A percentile compares a stretch with the other conserved stretches of the same genome.
phyloP scores from a whole-genome alignment of 2,113 vertebrate genomes.

The Trichechus manatus region DNA sequence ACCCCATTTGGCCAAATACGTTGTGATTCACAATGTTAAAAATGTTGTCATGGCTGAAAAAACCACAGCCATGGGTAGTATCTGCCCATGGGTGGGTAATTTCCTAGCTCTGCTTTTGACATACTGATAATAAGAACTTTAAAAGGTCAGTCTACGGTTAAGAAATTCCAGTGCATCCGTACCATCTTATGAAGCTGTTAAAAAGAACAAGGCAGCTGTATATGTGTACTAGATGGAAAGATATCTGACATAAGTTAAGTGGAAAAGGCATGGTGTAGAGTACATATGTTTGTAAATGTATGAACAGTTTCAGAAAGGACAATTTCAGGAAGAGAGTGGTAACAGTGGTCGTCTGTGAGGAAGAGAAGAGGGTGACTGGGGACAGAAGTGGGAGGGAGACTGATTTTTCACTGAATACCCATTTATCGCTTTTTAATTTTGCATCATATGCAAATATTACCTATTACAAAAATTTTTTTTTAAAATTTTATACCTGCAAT shows the following conservation, averaged over 20 bases:
- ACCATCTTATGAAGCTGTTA: constrained; percentile 37
- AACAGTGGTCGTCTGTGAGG: background rate
- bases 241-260: background rate
- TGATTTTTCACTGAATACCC: background rate
- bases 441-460: background rate
- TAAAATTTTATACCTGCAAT: background rate
- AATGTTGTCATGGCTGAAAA: constrained; percentile 3
- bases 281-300: constrained; percentile 19
- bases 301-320: background rate
- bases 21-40: background rate
- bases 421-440: constrained; percentile 46
- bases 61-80: background rate
- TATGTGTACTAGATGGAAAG: background rate
- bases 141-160: constrained; percentile 22
- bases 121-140: background rate
- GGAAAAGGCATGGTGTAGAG: background rate
- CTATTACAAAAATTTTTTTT: background rate
- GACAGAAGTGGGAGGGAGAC: constrained; percentile 3
- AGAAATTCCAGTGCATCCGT: background rate
- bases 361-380: background rate
- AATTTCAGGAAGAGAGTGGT: background rate
- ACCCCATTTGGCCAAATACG: background rate
- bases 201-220: background rate
- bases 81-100: background rate
- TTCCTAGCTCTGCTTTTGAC: constrained; percentile 21